Conservation (phyloP, 2,888 invertebrate species). For the Macaria liturata region DNA sequence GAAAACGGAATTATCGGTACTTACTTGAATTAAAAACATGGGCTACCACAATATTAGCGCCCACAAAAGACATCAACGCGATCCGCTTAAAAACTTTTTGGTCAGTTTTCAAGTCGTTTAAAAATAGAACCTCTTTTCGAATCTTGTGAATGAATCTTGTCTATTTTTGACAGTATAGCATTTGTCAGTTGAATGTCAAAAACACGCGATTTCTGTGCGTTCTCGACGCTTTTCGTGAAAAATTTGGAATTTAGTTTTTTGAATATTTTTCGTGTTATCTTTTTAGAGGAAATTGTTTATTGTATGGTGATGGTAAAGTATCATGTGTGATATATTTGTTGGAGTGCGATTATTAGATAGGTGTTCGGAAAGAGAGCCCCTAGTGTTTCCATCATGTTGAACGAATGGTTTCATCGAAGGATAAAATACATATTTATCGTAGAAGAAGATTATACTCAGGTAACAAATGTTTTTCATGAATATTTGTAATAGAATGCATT, state of each 20-base stretch:
- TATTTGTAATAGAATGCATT: too few species aligned
- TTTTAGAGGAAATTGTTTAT: constrained; percentile 81
- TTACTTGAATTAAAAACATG: too few species aligned
- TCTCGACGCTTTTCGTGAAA: constrained; percentile 65
- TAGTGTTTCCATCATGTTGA: constrained; percentile 75
- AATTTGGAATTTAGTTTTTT: constrained; percentile 76
- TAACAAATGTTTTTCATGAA: constrained; percentile 33
- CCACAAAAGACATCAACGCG: constrained; percentile 26
- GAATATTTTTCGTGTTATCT: constrained; percentile 76
- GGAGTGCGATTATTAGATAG: constrained; percentile 58
- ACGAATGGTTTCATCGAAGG: constrained; percentile 76
- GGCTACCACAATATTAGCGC: too few species aligned
- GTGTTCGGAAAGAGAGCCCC: constrained; percentile 51
- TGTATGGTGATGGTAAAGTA: constrained; percentile 73
- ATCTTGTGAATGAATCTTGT: too few species aligned
- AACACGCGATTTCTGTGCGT: constrained; percentile 55
- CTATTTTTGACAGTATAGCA: constrained; percentile 35
- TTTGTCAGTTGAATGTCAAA: constrained; percentile 32
- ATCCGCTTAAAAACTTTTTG: constrained; percentile 25
- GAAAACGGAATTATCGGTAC: too few species aligned
- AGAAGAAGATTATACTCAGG: constrained; percentile 69
- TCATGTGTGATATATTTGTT: constrained; percentile 74
- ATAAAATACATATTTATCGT: constrained; percentile 56
- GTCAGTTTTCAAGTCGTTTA: background rate
- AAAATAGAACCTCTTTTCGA: constrained; percentile 9